A percentile compares a stretch with the other conserved stretches of the same genome.
phyloP scores from a whole-genome alignment of 2,113 vertebrate species.

The Phyllostomus discolor region DNA sequence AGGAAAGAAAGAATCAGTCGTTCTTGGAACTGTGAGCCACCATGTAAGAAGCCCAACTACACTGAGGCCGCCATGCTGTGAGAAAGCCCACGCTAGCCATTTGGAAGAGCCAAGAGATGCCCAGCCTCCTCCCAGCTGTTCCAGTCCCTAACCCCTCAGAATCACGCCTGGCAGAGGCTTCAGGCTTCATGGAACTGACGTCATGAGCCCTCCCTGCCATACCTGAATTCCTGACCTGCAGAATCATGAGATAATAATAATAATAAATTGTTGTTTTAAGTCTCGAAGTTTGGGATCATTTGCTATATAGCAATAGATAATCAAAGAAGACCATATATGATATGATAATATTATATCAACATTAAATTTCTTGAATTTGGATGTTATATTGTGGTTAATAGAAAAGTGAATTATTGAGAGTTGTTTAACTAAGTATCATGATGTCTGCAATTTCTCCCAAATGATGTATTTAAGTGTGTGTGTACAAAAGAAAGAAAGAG shows the following conservation, averaged over 20 bases:
- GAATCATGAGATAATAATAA: neutral
- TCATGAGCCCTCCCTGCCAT: neutral
- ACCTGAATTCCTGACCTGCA: neutral
- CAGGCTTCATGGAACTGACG: neutral
- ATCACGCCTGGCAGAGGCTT: neutral
- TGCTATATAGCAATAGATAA: neutral
- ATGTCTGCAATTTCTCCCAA: neutral
- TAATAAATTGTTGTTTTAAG: neutral
- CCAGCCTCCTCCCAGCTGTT: neutral
- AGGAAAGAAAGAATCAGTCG: neutral
- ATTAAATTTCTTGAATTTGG: neutral
- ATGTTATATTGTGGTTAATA: neutral
- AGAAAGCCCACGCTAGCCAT: neutral
- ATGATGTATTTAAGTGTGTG: neutral
- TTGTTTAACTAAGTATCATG: neutral
- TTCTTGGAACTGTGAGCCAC: neutral
- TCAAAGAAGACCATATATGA: neutral
- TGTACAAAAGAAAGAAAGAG: neutral
- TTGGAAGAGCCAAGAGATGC: neutral
- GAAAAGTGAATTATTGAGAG: neutral
- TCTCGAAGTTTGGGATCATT: neutral
- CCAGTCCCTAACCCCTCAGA: neutral
- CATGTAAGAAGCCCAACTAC: neutral
- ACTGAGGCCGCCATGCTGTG: neutral
- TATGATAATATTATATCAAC: neutral